Evolutionary conservation across 1,140 invertebrate genomes (phyloP).

Genomic region (Zophobas morio): DNA sequence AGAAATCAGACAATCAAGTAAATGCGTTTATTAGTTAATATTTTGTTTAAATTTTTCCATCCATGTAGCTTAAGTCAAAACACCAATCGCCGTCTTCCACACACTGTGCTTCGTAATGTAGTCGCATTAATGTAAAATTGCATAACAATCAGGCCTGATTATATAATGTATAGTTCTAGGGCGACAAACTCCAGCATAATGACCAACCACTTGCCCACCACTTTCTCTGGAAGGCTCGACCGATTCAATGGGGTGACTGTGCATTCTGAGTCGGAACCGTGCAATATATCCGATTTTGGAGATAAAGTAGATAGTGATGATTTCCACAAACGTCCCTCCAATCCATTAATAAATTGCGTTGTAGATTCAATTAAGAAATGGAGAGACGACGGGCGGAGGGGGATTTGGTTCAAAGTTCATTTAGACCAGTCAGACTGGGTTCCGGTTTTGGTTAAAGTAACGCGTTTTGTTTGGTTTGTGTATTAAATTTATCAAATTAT

Average conservation of each 20-base stretch:
- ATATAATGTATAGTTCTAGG: background rate
- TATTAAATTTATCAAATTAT: background rate
- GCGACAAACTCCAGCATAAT: conserved; percentile 19
- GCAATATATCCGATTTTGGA: conserved; percentile 69
- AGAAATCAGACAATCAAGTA: conserved; percentile 2
- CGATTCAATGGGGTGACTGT: conserved; percentile 81
- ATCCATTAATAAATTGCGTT: conserved; percentile 59
- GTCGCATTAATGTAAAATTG: conserved; percentile 22
- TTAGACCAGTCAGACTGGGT: conserved; percentile 81
- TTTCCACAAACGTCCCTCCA: conserved; percentile 44
- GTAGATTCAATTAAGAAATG: conserved; percentile 83
- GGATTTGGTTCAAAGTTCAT: conserved; percentile 88
- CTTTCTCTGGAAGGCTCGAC: conserved; percentile 75
- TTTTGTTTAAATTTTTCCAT: conserved; percentile 23
- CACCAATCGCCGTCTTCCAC: background rate
- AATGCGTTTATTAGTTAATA: conserved; percentile 21
- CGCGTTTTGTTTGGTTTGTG: too few relatives aligned
- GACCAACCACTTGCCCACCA: background rate
- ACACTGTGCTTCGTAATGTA: conserved; percentile 8
- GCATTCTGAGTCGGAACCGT: conserved; percentile 74
- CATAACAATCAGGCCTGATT: background rate
- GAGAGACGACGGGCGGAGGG: conserved; percentile 76
- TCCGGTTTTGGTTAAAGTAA: conserved; percentile 80
- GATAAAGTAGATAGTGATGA: conserved; percentile 73
- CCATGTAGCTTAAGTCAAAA: conserved; percentile 43